phyloP scores from a whole-genome alignment of 2,888 invertebrate species.

The Rhamnusium bicolor region DNA sequence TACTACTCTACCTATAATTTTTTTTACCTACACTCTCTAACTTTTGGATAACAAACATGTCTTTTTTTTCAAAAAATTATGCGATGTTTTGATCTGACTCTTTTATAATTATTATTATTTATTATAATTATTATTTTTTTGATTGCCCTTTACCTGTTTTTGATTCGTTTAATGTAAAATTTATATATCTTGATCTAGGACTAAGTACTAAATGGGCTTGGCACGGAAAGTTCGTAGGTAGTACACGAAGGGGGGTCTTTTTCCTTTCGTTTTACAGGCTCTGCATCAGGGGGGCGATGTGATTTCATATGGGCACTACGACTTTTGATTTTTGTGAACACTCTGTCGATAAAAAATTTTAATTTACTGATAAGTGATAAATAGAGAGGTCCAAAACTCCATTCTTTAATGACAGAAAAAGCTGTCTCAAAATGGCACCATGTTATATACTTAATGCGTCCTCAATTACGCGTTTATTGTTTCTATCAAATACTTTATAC shows the following conservation, averaged over 20 bases:
- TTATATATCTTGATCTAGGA: conserved; percentile 50
- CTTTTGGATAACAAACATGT: conserved; percentile 48
- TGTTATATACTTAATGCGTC: too few relatives aligned
- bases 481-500: too few relatives aligned
- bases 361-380: conserved; percentile 28
- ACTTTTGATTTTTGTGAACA: conserved; percentile 98
- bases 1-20: conserved; percentile 59
- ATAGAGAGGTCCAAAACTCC: conserved; percentile 40
- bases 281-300: conserved; percentile 92
- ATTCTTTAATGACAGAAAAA: too few relatives aligned
- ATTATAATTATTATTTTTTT: conserved; percentile 54
- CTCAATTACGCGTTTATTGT: too few relatives aligned
- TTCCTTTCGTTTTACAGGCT: conserved; percentile 70
- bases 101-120: conserved; percentile 46
- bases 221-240: conserved; percentile 66
- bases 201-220: conserved; percentile 69
- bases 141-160: conserved; percentile 67
- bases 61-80: conserved; percentile 45
- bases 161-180: conserved; percentile 52
- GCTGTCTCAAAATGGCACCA: too few relatives aligned
- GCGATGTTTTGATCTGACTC: conserved; percentile 62
- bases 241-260: conserved; percentile 53
- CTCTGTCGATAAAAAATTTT: conserved; percentile 76
- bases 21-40: conserved; percentile 51
- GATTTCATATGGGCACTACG: conserved; percentile 99